Evolutionary conservation across 2,113 vertebrate genomes (phyloP).

Genomic region (Edolisoma coerulescens): DNA sequence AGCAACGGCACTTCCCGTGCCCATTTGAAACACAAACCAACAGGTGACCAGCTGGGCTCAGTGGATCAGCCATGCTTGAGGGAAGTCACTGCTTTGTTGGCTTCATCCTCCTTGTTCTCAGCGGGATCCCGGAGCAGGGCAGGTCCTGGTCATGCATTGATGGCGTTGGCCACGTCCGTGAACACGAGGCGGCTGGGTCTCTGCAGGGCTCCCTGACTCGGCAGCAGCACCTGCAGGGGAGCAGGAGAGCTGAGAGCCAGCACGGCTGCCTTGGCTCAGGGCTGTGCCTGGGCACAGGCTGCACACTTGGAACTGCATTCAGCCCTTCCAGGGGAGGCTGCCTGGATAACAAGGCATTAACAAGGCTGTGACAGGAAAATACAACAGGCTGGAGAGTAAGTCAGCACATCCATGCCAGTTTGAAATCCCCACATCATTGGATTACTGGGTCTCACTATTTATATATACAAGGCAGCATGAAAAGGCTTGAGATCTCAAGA

Average conservation of each 20-base stretch:
- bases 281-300: neutral
- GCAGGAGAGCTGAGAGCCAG: neutral
- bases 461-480: neutral
- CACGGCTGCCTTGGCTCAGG: neutral
- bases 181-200: slow-evolving; percentile 95
- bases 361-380: neutral
- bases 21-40: neutral
- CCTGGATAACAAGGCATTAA: neutral
- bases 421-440: neutral
- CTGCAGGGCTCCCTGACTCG: slow-evolving; percentile 86
- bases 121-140: neutral
- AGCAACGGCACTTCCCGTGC: neutral
- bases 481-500: neutral
- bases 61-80: neutral
- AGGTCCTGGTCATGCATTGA: slow-evolving; percentile 79
- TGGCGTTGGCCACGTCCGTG: slow-evolving; percentile 91
- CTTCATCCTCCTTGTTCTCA: neutral
- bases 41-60: neutral
- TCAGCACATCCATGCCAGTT: neutral
- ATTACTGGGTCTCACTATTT: neutral
- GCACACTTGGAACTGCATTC: neutral
- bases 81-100: slow-evolving; percentile 7
- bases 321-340: neutral
- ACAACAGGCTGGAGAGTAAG: neutral
- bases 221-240: slow-evolving; percentile 80